Evolutionary conservation across 2,888 invertebrate genomes (phyloP).

Genomic region (Torymus aiolomorphi): DNA sequence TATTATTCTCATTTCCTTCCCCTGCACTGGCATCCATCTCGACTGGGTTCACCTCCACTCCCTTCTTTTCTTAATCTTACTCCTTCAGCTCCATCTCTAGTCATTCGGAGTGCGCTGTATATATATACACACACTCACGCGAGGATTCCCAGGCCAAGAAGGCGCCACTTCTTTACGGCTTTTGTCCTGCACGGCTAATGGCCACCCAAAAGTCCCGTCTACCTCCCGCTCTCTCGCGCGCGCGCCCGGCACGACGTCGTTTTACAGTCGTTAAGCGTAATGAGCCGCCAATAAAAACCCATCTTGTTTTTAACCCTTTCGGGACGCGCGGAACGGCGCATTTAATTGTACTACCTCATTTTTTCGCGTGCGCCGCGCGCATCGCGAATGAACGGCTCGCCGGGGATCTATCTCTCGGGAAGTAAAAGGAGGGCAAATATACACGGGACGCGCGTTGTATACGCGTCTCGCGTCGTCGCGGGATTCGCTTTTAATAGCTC

Average conservation of each 20-base stretch:
- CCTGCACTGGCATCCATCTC: too few relatives aligned
- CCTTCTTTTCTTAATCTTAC: slow-evolving; percentile 13
- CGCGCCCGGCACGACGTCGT: slow-evolving; percentile 63
- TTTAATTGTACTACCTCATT: slow-evolving; percentile 69
- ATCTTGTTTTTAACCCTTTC: slow-evolving; percentile 74
- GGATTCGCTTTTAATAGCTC: slow-evolving; percentile 28
- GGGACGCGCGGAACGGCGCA: slow-evolving; percentile 64
- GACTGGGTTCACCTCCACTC: too few relatives aligned
- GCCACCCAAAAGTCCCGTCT: slow-evolving; percentile 18
- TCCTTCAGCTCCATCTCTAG: too few relatives aligned
- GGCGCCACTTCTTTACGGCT: slow-evolving; percentile 59
- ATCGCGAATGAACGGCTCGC: slow-evolving; percentile 50
- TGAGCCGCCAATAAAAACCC: slow-evolving; percentile 74
- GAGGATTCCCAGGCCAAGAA: slow-evolving; percentile 37
- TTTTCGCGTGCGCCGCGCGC: slow-evolving; percentile 58
- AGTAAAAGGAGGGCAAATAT: not conserved
- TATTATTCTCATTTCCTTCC: not conserved
- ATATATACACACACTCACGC: too few relatives aligned
- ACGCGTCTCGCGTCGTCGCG: slow-evolving; percentile 12
- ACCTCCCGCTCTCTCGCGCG: slow-evolving; percentile 21
- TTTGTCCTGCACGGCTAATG: slow-evolving; percentile 59
- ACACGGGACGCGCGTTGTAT: slow-evolving; percentile 1
- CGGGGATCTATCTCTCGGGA: slow-evolving; percentile 37
- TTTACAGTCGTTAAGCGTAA: slow-evolving; percentile 75
- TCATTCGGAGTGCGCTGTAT: too few relatives aligned